phyloP scores from a whole-genome alignment of 2,888 invertebrate species.

The Odontocerum albicorne region DNA sequence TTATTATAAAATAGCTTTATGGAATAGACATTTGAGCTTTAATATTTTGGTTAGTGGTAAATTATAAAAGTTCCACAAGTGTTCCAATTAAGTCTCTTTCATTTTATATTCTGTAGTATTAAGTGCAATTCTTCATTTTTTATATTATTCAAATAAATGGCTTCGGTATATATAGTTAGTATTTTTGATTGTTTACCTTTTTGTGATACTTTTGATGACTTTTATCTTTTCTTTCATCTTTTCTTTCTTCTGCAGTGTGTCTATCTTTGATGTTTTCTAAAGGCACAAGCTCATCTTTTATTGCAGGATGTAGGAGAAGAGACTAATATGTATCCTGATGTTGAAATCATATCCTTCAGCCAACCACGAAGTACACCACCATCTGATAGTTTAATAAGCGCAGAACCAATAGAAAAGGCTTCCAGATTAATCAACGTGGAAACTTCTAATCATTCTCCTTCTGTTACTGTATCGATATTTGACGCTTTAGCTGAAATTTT shows the following conservation, averaged over 20 bases:
- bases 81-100: no score
- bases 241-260: no score
- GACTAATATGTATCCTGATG: conserved; percentile 56
- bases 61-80: no score
- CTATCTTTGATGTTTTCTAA: conserved; percentile 43
- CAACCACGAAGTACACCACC: conserved; percentile 54
- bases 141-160: no score
- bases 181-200: no score
- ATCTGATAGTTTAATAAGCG: conserved; percentile 55
- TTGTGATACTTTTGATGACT: no score
- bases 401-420: conserved; percentile 53
- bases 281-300: conserved; percentile 59
- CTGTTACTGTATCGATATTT: conserved; percentile 61
- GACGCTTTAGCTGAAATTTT: conserved; percentile 62
- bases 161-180: no score
- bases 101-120: no score
- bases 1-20: no score
- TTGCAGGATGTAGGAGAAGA: conserved; percentile 61
- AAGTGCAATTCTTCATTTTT: no score
- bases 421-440: conserved; percentile 58
- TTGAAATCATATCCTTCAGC: conserved; percentile 56
- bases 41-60: no score
- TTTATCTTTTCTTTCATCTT: conserved; percentile 3
- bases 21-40: no score
- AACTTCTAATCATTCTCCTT: conserved; percentile 58